A percentile compares a stretch with the other conserved stretches of the same genome.
Evolutionary conservation across 2,113 vertebrate genomes (phyloP).

Genomic region (Sus scrofa): T2T-Sscrofa CM000819.6:82411501-82412000

Average conservation of each 20-base stretch:
- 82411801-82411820: conserved; percentile 75
- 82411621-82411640: conserved; percentile 54
- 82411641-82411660: conserved; percentile 37
- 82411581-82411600: conserved; percentile 10
- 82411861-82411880: conserved; percentile 83
- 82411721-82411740: conserved; percentile 32
- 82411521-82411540: not conserved
- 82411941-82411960: conserved; percentile 92
- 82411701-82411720: not conserved
- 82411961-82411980: conserved; percentile 90
- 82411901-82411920: conserved; percentile 91
- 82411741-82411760: conserved; percentile 57
- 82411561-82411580: not conserved
- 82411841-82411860: conserved; percentile 82
- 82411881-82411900: conserved; percentile 89
- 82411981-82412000: conserved; percentile 89
- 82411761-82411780: conserved; percentile 54
- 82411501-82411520: not conserved
- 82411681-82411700: not conserved
- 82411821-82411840: conserved; percentile 75
- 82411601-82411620: conserved; percentile 59
- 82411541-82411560: not conserved
- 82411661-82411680: not conserved
- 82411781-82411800: conserved; percentile 77
- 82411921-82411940: conserved; percentile 87